Base-by-base conservation (phyloP, 2,113 vertebrate species). In the Haemorhous mexicanus region DNA sequence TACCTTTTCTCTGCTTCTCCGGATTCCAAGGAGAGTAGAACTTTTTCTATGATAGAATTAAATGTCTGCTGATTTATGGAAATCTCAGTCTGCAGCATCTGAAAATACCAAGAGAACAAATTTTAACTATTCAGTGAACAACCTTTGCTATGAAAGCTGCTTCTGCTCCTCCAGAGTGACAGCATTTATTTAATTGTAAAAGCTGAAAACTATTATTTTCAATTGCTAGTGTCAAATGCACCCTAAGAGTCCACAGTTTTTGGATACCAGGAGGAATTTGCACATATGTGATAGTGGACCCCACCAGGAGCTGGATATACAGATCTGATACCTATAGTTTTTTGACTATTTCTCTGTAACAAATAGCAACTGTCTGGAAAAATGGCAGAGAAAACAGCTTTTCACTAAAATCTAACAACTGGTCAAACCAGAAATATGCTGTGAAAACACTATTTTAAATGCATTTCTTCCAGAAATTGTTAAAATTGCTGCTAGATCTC, bases 31-130 rank as follows among this genome's bases (percentile, higher is more conserved):
- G 98, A 98, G 2, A 97, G 97, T 73, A 99, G 97, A 55, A 98
- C 98, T 73, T 99, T 98, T 22, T 93, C 94, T 91, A 98, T 87
- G 14, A 99, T 98, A 11, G 98, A 98, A 90, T 99, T 98, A 46
- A 99, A 98, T 74, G 98, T 98, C 96, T 98, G 98, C 92, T 99
- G 99, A 63, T 98, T 98, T 41, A 98, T 94, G 68, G 98, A 98
- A 67, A 99, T 97, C 96, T 99, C 99, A 3, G 98, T 98, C 98
- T 99, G 99, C 90, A 99, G 98, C 87, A 98, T 95, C 99, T 99
- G 97, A 73, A 91, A 94, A 92, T 44, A 89, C 28, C 39, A 64
- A 6, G 56, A 80, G 74, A 89, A 81, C 15, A 77, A 81, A 26
- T 56, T 88, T 87, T 74, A 88, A 67, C 33, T 86, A 63, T 20